phyloP scores from a whole-genome alignment of 2,113 vertebrate species.

The Pyxicephalus adspersus region DNA sequence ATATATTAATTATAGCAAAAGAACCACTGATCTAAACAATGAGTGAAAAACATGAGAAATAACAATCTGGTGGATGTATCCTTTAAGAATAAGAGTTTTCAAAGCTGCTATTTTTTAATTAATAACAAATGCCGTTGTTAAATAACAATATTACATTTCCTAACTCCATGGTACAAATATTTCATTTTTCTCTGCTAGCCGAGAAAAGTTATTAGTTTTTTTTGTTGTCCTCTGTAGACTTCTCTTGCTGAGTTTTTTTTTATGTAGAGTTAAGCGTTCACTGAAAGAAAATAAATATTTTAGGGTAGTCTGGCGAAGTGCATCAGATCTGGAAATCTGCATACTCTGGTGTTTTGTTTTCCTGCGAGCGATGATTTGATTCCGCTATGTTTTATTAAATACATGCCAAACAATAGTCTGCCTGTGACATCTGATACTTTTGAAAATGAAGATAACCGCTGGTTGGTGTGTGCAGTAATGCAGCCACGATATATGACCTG shows the following conservation, averaged over 20 bases:
- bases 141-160: conserved; percentile 21
- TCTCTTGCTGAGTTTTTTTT: conserved; percentile 9
- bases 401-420: conserved; percentile 29
- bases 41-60: too few relatives aligned
- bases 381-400: conserved; percentile 47
- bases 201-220: conserved; percentile 34
- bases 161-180: neutral
- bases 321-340: conserved; percentile 28
- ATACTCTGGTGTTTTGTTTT: conserved; percentile 38
- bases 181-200: conserved; percentile 7
- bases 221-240: conserved; percentile 31
- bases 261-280: conserved; percentile 39
- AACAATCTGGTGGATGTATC: too few relatives aligned
- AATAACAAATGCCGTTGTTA: conserved; percentile 24
- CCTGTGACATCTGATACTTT: conserved; percentile 47
- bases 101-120: conserved; percentile 24
- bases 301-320: conserved; percentile 19
- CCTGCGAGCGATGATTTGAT: conserved; percentile 44
- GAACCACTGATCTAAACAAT: too few relatives aligned
- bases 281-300: conserved; percentile 46
- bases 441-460: conserved; percentile 33
- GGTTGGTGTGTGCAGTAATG: conserved; percentile 36
- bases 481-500: conserved; percentile 29
- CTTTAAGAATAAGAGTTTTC: neutral
- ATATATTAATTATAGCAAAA: too few relatives aligned